phyloP scores from a whole-genome alignment of 2,888 invertebrate species.

The Thereva unica region DNA sequence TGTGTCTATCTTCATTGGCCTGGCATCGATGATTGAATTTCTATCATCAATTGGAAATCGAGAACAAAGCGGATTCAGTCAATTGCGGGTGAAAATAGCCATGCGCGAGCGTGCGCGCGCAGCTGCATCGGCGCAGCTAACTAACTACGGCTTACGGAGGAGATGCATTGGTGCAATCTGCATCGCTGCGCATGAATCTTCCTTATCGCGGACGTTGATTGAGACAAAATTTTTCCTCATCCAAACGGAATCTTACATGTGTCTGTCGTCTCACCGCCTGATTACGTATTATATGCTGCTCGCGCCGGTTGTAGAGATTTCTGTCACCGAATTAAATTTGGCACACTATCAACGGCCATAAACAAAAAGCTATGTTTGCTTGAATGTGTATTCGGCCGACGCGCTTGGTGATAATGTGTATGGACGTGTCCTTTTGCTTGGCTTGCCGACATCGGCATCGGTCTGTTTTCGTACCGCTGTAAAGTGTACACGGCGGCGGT shows the following conservation, averaged over 20 bases:
- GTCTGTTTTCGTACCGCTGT: not conserved
- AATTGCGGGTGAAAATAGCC: no score
- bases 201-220: no score
- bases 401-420: not conserved
- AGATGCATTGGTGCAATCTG: no score
- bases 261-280: not conserved
- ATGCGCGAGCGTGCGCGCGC: no score
- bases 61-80: no score
- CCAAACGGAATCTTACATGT: not conserved
- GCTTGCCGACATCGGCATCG: not conserved
- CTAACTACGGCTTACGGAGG: no score
- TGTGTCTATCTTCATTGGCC: no score
- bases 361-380: not conserved
- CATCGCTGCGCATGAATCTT: no score
- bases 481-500: conserved; percentile 20
- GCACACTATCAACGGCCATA: conserved; percentile 22
- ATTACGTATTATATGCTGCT: not conserved
- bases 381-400: not conserved
- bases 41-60: no score
- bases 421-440: not conserved
- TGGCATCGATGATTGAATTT: no score
- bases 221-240: no score
- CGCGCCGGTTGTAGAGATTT: conserved; percentile 10
- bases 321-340: conserved; percentile 30
- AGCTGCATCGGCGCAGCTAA: no score